Base-by-base conservation (phyloP, 2,888 invertebrate genomes). In the Alloplasta piceator region DNA sequence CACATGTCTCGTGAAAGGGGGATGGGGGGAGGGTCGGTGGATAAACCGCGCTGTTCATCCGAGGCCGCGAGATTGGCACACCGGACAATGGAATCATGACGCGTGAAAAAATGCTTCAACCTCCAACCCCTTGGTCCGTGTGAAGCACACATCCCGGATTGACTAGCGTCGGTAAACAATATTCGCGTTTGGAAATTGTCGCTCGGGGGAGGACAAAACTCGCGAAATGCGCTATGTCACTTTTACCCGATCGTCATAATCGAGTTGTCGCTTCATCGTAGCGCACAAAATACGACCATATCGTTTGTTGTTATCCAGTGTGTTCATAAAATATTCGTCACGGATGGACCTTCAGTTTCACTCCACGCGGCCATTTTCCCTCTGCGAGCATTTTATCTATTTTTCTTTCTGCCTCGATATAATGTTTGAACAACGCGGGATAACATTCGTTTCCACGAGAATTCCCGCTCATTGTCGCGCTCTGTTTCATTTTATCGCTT, bases 291-390 rank as follows among this genome's bases (percentile, higher is more conserved):
- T 26, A 26, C n/a, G n/a, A n/a, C 67, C 55, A 14, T 26, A 26
- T 26, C 26, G 26, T 55, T 75, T 72, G 60, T 48, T 66, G 78
- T 75, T 78, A 71, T 26, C 26, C 26, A 71, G 61, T 77, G 78
- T 78, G 83, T 83, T 81, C 78, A 78, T 84, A 82, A 82, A 86
- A 83, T 84, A 73, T 80, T 73, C 68, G 72, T 5, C 66, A 55
- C 64, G 73, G 80, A 72, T 76, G 71, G 77, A 26, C 80, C 4
- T 14, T 5, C 16, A 14, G 14, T 12, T 14, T 43, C 43, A 9
- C 43, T 43, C 43, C 1, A 1, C 43, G 43, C 43, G 1, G 7
- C 10, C 43, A 9, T 1, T 43, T 10, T 43, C 55, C 50, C 36
- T 41, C 52, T 26, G 26, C 26, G 26, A 26, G 26, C 26, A 26